These are phyloP conservation scores for Perodicticus potto DNA, from an alignment of 2,797 vertebrate species.

Conservation along the genomic window DNA sequence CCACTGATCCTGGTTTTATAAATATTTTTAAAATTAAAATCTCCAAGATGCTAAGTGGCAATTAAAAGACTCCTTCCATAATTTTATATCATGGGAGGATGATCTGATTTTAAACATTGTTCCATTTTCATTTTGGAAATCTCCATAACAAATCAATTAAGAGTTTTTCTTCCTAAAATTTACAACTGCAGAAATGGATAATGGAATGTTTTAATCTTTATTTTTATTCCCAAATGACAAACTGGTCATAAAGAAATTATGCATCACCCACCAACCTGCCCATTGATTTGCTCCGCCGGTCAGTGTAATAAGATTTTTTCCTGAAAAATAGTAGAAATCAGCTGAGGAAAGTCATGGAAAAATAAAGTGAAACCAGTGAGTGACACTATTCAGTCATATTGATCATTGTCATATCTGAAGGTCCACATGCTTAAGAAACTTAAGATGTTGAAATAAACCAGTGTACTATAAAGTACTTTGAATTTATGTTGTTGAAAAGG, in stretches of 20 bases:
- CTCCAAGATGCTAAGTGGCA: neutral
- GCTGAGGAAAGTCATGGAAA: slow-evolving; percentile 74
- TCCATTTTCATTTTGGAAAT: slow-evolving; percentile 61
- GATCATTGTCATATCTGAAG: slow-evolving; percentile 47
- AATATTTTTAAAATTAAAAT: slow-evolving; percentile 15
- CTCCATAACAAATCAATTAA: slow-evolving; percentile 65
- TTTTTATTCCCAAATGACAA: slow-evolving; percentile 80
- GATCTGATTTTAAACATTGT: neutral
- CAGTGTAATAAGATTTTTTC: slow-evolving; percentile 98
- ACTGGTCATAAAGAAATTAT: slow-evolving; percentile 82
- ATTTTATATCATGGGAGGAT: neutral
- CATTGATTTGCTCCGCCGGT: slow-evolving; percentile 96
- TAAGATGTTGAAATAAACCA: slow-evolving; percentile 37
- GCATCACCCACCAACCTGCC: slow-evolving; percentile 93
- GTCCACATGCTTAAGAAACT: slow-evolving; percentile 49
- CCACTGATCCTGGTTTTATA: neutral
- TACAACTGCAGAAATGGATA: slow-evolving; percentile 83
- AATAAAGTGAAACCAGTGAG: slow-evolving; percentile 40
- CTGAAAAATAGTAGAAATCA: slow-evolving; percentile 90
- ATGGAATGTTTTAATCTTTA: neutral
- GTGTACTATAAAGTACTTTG: neutral
- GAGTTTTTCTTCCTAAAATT: slow-evolving; percentile 81
- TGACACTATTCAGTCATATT: slow-evolving; percentile 1
- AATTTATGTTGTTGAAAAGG: neutral
- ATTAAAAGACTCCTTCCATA: neutral